Percentiles rank a stretch among this genome's conserved stretches.
These are phyloP conservation scores for Lipophrys pholis DNA, from an alignment of 2,113 vertebrate genomes.

Conservation along the genomic window DNA sequence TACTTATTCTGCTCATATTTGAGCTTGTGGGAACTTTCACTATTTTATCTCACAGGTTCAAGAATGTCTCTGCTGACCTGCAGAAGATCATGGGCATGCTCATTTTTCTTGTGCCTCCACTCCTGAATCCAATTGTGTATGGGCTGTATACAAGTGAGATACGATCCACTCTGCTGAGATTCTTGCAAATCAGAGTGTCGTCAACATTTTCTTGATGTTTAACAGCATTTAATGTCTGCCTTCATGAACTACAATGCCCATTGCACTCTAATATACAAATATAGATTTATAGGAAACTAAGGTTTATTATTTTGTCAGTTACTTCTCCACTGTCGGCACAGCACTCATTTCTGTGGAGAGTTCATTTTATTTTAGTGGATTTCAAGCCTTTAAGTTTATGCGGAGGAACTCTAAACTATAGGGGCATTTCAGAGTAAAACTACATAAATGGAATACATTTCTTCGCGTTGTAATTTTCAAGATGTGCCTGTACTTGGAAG, in stretches of 20 bases:
- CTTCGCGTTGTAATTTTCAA: too few species aligned
- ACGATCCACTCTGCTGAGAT: conserved; percentile 56
- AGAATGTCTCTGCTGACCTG: conserved; percentile 69
- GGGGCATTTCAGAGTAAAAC: too few species aligned
- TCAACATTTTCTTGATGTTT: conserved; percentile 3
- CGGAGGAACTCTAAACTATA: too few species aligned
- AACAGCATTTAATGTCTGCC: neutral
- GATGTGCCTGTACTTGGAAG: too few species aligned
- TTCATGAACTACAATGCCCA: neutral
- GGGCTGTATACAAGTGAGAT: conserved; percentile 79
- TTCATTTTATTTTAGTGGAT: too few species aligned
- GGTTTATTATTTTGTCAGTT: too few species aligned
- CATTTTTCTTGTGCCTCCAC: conserved; percentile 77
- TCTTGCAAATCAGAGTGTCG: conserved; percentile 48
- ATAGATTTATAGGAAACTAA: neutral
- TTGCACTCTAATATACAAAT: neutral
- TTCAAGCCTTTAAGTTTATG: too few species aligned
- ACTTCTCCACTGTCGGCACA: too few species aligned
- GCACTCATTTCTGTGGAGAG: too few species aligned
- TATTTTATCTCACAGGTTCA: conserved; percentile 79
- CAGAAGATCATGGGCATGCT: conserved; percentile 82
- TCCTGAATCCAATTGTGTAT: conserved; percentile 82
- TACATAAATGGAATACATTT: too few species aligned
- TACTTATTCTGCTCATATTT: conserved; percentile 78
- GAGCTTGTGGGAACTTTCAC: conserved; percentile 76